Evolutionary conservation across 2,113 vertebrate species (phyloP), one percentile per base, ranked within the genome.

Genomic region (Megaptera novaeangliae): DNA sequence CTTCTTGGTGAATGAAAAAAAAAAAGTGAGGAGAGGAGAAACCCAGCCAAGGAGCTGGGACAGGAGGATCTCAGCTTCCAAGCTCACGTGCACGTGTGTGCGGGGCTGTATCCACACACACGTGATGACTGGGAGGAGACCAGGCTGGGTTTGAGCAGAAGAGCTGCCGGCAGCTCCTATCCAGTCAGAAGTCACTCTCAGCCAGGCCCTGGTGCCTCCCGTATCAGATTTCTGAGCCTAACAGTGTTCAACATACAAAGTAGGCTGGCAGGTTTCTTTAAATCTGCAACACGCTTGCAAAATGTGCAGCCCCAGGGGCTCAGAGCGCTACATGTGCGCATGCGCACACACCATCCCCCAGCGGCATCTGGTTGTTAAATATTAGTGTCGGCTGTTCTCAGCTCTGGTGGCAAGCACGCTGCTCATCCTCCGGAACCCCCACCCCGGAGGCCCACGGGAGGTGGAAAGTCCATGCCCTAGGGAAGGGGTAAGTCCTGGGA

Each of bases 161-260:
- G 8, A 1, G 57, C 74, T 31, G 15, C 36, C 5, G 25, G 18
- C 5, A 61, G 44, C 78, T 46, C 11, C 8, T 12, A 15, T 59
- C 55, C 14, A 4, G 25, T n/a, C 41, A 29, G 41, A 8, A 3
- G 20, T 8, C 34, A 0, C 7, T 8, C 31, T 9, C 36, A 0
- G 31, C 3, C 0, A 6, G 41, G 64, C 3, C 25, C 7, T 0
- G 20, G 20, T 8, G 11, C 8, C 20, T 3, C 10, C 11, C 13
- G 2, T 0, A 0, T 1, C 0, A 0, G 20, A 2, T 1, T 9
- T 12, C 27, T 4, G 5, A 29, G 23, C 17, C 72, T 8, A 1
- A 34, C 6, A n/a, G 0, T 1, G 68, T 6, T 34, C 31, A 1
- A 2, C 11, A 0, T 8, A 15, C 74, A 25, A 18, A 82, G 52